phyloP scores from a whole-genome alignment of 2,797 vertebrate genomes.

The Miichthys miiuy region DNA sequence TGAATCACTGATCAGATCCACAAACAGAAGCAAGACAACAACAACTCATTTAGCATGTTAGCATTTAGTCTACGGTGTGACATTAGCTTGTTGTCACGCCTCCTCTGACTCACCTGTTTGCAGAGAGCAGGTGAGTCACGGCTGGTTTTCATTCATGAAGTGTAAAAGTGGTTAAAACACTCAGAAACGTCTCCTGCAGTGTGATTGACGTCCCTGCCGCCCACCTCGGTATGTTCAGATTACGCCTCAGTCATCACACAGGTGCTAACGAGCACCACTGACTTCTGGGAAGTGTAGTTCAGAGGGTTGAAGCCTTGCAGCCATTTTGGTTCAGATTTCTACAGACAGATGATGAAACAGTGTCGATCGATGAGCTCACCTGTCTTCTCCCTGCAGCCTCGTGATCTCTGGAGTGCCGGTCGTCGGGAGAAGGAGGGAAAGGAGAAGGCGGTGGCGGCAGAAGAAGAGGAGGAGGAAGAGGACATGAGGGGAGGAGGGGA shows the following conservation, averaged over 20 bases:
- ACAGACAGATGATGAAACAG: too few species aligned
- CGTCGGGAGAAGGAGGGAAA: constrained; percentile 74
- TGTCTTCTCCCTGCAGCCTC: constrained; percentile 60
- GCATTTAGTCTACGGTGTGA: too few species aligned
- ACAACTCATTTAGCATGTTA: too few species aligned
- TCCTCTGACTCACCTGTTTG: too few species aligned
- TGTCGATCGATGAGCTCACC: neutral
- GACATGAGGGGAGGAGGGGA: constrained; percentile 53
- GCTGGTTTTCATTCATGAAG: neutral
- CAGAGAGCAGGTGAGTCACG: neutral
- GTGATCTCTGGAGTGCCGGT: constrained; percentile 78
- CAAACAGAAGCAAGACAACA: too few species aligned
- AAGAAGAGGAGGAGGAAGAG: constrained; percentile 60
- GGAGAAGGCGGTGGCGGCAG: constrained; percentile 71
- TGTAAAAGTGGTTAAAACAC: neutral
- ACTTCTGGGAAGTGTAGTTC: constrained; percentile 3
- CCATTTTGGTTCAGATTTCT: too few species aligned
- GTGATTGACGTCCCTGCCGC: neutral
- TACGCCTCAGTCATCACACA: neutral
- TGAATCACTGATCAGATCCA: too few species aligned
- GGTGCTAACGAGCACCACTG: constrained; percentile 4
- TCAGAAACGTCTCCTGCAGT: neutral
- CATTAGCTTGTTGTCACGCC: too few species aligned
- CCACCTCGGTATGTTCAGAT: neutral
- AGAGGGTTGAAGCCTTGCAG: neutral